Conservation (phyloP, 2,888 invertebrate genomes). For the Tiliacea citrago region DNA sequence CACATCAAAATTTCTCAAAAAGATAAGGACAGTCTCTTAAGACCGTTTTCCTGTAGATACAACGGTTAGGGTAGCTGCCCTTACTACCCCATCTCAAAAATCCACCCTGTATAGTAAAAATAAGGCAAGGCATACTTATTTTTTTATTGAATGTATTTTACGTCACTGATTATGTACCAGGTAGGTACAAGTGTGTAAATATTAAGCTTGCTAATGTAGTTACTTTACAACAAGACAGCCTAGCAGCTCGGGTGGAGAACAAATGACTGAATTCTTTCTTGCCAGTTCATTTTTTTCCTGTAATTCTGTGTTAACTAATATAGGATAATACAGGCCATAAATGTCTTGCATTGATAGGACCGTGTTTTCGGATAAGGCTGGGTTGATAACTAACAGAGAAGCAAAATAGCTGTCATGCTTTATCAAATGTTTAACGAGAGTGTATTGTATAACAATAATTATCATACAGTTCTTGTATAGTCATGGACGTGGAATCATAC, state of each 20-base stretch:
- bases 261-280: not conserved
- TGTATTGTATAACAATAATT: not conserved
- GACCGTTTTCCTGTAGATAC: no score
- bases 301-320: no score
- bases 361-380: not conserved
- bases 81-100: no score
- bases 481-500: not conserved
- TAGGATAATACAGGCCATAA: not conserved
- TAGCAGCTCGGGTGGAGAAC: not conserved
- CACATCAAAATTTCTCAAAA: no score
- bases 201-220: not conserved
- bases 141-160: not conserved
- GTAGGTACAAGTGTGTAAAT: not conserved
- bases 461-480: not conserved
- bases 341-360: not conserved
- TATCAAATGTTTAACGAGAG: not conserved
- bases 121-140: no score
- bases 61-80: no score
- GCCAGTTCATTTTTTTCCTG: no score
- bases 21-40: no score
- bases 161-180: not conserved
- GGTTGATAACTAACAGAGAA: not conserved
- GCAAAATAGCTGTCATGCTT: not conserved
- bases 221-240: not conserved
- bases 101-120: no score